Evolutionary conservation across 2,797 vertebrate genomes (phyloP).

Genomic region (Chrysocyon brachyurus): DNA sequence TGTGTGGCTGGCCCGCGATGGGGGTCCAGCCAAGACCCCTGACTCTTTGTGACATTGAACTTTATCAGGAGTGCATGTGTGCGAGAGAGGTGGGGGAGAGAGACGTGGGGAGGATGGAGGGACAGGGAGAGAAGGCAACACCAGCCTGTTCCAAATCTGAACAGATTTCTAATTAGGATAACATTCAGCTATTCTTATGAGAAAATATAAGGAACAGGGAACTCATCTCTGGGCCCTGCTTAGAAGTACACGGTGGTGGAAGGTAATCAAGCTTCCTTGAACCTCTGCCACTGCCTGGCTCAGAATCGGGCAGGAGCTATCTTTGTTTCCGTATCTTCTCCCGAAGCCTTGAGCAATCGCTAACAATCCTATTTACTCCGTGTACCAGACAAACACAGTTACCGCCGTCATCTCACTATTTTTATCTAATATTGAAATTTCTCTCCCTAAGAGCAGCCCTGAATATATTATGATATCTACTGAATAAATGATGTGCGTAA

Average conservation of each 20-base stretch:
- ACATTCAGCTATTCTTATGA: constrained; percentile 69
- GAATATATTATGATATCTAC: constrained; percentile 88
- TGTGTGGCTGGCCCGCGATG: background rate
- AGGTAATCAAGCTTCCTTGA: constrained; percentile 69
- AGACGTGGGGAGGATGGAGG: background rate
- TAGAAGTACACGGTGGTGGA: constrained; percentile 4
- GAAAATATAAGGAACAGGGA: constrained; percentile 52
- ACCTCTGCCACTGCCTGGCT: background rate
- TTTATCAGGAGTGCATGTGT: rapidly evolving
- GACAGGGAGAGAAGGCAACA: background rate
- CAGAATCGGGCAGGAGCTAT: background rate
- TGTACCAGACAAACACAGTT: constrained; percentile 79
- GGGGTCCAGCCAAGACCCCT: background rate
- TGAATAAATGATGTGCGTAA: constrained; percentile 85
- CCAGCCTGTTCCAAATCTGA: constrained; percentile 64
- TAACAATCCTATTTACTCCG: constrained; percentile 84
- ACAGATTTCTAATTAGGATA: constrained; percentile 84
- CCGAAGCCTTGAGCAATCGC: constrained; percentile 77
- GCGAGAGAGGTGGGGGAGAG: too few species aligned
- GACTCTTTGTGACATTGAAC: background rate
- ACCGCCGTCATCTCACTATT: constrained; percentile 83
- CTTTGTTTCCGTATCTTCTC: constrained; percentile 72
- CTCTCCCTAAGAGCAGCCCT: constrained; percentile 81
- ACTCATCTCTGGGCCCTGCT: constrained; percentile 1
- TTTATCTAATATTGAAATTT: constrained; percentile 88